Evolutionary conservation across 2,113 vertebrate species (phyloP), one percentile per base, ranked within the genome.

Genomic region (Myiagra hebetior): DNA sequence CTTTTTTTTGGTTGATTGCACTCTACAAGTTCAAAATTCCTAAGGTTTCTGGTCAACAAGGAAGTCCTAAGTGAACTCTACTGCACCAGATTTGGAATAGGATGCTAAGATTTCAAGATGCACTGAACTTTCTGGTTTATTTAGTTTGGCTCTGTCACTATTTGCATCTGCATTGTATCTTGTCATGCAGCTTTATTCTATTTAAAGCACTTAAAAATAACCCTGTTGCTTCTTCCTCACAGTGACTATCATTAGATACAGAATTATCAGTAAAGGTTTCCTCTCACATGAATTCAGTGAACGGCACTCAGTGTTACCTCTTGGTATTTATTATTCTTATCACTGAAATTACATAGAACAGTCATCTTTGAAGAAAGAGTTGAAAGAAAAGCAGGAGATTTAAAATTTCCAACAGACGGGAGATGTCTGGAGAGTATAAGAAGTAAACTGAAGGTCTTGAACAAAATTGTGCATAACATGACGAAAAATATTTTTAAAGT

Each of bases 81-180:
- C 47, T 92, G 22, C 24, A 89, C 47, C 35, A 82, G 21, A 86
- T 91, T 77, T 89, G 74, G 59, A 85, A 65, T 52, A 50, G 55
- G 47, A 94, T 44, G 33, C 33, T 85, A 76, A 73, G 60, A 85
- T 77, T 52, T 79, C 53, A 93, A 85, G 79, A 94, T 63, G 60
- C 31, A 72, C 81, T 93, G 84, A 96, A 93, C 77, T 79, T 89
- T 87, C 21, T 55, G 13, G 33, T 91, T 95, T 95, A 85, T 96
- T 96, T 89, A 86, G 10, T 82, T 96, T 96, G 91, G 92, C 89
- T 93, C 56, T 28, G 37, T 67, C 74, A 49, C 17, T 64, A 56
- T 63, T 92, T 85, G 47, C 60, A 84, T 95, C 92, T 97, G 90
- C 23, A 85, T 56, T 86, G 27, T 85, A 28, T 93, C 92, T 81